Base-by-base conservation (phyloP, 2,888 invertebrate species). In the Epinotia ramella region DNA sequence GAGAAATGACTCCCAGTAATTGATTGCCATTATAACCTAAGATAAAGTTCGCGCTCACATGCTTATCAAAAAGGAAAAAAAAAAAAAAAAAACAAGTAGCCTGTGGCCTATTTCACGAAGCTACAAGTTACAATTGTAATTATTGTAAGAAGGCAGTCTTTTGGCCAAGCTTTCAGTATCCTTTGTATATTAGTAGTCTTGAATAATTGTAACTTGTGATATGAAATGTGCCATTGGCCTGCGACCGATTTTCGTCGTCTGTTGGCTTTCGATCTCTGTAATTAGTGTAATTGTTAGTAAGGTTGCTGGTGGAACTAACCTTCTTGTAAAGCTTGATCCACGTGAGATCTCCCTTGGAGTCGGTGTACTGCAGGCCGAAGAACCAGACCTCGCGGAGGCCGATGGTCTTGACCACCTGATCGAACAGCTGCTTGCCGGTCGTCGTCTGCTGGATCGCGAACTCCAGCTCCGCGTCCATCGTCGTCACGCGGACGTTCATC, bases 401-500 rank as follows among this genome's bases (percentile, higher is more conserved):
- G 90, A 99, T 99, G 84, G 99, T 99, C 95, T 99, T 99, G 85
- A 99, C 99, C 86, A 99, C 99, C 96, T 99, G 99, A 95, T 99
- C 99, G 94, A 99, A 99, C 79, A 99, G 96, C 95, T 99, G 99
- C 95, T 99, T 99, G 90, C 99, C 99, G 84, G 99, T 99, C 86
- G 99, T 99, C 90, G 98, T 99, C 92, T 98, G 98, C 96, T 99
- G 99, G 96, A 99, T 99, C 95, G 99, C 99, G 96, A 99, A 99
- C 96, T 99, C 99, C 97, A 99, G 96, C 96, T 99, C 99, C 94
- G 99, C 99, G 96, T 99, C 99, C 99, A 99, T 99, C 91, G 99
- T 99, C 94, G 99, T 99, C 96, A 99, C 99, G 95, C 99, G 98
- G 91, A 99, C 99, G 96, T 99, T 99, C 96, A 99, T 98, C 98